phyloP scores from a whole-genome alignment of 2,797 vertebrate genomes.

The Halcyon chelicuti region DNA sequence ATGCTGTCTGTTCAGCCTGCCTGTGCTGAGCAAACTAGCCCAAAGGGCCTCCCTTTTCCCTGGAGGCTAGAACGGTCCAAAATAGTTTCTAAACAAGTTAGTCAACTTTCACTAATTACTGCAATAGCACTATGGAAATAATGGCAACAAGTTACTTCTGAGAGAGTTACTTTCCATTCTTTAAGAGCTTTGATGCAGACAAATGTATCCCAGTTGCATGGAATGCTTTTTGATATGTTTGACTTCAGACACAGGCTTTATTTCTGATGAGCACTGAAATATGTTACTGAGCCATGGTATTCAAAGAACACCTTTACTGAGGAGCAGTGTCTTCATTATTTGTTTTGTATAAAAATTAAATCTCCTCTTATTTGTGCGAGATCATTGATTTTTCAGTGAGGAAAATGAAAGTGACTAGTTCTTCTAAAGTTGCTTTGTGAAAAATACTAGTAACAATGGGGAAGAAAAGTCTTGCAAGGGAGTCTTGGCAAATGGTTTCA shows the following conservation, averaged over 20 bases:
- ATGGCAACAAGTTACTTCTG: background rate
- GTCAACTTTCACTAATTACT: background rate
- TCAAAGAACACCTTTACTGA: background rate
- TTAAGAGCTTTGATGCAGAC: background rate
- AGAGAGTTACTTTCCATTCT: background rate
- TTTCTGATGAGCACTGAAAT: background rate
- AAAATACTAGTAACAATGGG: background rate
- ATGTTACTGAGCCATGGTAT: background rate
- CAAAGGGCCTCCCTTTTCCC: background rate
- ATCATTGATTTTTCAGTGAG: background rate
- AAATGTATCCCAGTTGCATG: background rate
- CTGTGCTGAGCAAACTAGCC: background rate
- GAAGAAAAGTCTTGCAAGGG: background rate
- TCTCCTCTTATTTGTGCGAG: background rate
- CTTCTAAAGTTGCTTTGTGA: background rate
- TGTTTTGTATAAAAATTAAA: background rate
- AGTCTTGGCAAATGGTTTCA: background rate
- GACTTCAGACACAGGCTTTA: background rate
- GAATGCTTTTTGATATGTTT: background rate
- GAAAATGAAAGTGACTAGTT: background rate
- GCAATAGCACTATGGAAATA: background rate
- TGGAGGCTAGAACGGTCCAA: background rate
- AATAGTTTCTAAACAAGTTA: background rate
- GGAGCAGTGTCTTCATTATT: background rate
- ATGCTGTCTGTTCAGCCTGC: background rate